These are phyloP conservation scores for Engraulis encrasicolus DNA, from an alignment of 2,113 vertebrate species.

Conservation along the genomic window DNA sequence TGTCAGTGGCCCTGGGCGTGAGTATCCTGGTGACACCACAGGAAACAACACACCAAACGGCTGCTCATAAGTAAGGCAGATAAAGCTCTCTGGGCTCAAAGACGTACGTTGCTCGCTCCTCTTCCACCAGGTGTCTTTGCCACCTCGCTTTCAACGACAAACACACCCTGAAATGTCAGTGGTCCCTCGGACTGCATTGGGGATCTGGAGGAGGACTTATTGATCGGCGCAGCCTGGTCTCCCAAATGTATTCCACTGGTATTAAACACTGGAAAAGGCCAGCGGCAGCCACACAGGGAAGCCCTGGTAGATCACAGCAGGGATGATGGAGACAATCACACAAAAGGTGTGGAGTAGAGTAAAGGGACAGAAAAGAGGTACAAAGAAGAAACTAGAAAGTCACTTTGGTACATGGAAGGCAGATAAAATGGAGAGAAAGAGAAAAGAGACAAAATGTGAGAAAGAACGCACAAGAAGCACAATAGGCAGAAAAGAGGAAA, in stretches of 20 bases:
- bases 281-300: background rate
- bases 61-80: background rate
- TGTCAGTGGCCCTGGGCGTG: too few relatives aligned
- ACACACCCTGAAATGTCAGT: constrained; percentile 60
- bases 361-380: background rate
- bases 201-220: constrained; percentile 60
- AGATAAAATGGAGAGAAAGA: background rate
- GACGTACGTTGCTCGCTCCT: constrained; percentile 15
- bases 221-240: constrained; percentile 50
- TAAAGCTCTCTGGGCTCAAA: constrained; percentile 45
- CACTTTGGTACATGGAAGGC: background rate
- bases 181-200: constrained; percentile 41
- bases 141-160: constrained; percentile 43
- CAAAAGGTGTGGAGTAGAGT: background rate
- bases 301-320: background rate
- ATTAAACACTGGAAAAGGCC: constrained; percentile 13
- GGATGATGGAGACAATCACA: background rate
- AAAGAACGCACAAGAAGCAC: too few relatives aligned
- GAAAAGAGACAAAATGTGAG: background rate
- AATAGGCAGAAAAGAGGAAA: background rate
- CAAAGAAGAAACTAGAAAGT: background rate
- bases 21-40: background rate
- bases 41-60: background rate
- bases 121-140: constrained; percentile 41
- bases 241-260: constrained; percentile 43